Percentiles rank a stretch among this genome's conserved stretches.
These are phyloP conservation scores for Pangasius djambal DNA, from an alignment of 2,797 vertebrate species.

Conservation along the genomic window DNA sequence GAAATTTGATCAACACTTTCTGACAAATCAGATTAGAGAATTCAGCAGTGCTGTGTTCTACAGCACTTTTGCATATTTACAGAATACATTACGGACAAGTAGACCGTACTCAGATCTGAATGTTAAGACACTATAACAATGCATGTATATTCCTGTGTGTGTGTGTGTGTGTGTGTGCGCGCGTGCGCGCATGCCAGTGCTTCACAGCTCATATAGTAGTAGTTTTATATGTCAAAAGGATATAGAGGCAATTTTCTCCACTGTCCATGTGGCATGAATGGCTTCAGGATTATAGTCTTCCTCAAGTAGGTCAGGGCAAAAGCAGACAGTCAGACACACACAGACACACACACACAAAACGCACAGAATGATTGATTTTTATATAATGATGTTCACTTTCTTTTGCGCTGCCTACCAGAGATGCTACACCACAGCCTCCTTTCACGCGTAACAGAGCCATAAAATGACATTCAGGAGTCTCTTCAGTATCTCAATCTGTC, in stretches of 20 bases:
- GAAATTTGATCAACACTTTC: background rate
- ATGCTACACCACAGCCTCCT: constrained; percentile 63
- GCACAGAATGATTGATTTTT: constrained; percentile 73
- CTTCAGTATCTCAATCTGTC: constrained; percentile 5
- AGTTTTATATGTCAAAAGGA: constrained; percentile 39
- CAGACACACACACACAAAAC: constrained; percentile 26
- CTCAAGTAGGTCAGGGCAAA: constrained; percentile 63
- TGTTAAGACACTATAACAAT: background rate
- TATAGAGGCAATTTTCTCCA: constrained; percentile 31
- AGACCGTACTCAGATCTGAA: background rate
- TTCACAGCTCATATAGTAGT: constrained; percentile 44
- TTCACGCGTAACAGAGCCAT: constrained; percentile 57
- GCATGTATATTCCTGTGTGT: background rate
- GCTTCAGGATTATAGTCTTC: constrained; percentile 67
- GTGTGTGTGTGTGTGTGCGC: constrained; percentile 11
- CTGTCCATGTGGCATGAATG: constrained; percentile 62
- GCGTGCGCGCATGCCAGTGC: background rate
- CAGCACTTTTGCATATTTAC: background rate
- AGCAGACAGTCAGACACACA: constrained; percentile 7
- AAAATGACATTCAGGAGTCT: constrained; percentile 39
- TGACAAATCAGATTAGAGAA: background rate
- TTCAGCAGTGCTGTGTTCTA: background rate
- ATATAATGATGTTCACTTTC: constrained; percentile 71
- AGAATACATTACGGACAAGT: background rate
- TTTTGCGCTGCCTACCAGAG: constrained; percentile 64